Conservation (phyloP, 2,113 vertebrate species). For the Phrynosoma blainvillii region DNA sequence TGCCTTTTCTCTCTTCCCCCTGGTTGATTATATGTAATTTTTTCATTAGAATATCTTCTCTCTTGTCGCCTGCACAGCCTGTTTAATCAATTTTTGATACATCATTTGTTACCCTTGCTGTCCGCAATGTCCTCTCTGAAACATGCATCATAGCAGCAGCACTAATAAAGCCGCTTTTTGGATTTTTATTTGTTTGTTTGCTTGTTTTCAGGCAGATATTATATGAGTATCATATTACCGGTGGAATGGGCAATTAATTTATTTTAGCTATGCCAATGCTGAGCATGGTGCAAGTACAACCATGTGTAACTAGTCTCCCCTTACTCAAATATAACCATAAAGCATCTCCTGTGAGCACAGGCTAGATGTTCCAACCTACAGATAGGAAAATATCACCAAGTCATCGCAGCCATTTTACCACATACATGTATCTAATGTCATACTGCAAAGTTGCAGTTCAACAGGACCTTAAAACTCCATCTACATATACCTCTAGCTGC, state of each 20-base stretch:
- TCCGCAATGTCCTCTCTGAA: slow-evolving; percentile 4
- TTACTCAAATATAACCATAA: background rate
- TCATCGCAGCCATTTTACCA: background rate
- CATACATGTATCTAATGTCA: no score
- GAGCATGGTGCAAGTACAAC: background rate
- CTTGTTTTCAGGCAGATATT: background rate
- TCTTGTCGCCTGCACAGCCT: slow-evolving; percentile 27
- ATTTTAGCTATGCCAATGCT: background rate
- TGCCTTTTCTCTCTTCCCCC: background rate
- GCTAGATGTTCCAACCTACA: background rate
- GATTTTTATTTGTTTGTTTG: no score
- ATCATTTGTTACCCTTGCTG: slow-evolving; percentile 19
- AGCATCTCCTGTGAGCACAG: background rate
- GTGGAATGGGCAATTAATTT: background rate
- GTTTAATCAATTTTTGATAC: slow-evolving; percentile 35
- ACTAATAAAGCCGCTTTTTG: background rate
- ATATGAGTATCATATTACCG: background rate
- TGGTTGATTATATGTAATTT: slow-evolving; percentile 33
- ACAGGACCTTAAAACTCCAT: background rate
- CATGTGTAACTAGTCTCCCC: background rate
- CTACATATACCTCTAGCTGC: no score
- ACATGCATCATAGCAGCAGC: background rate
- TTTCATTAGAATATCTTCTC: slow-evolving; percentile 35
- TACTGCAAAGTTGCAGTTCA: background rate
- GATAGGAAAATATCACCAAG: background rate